Percentiles rank a stretch among this genome's conserved stretches.
Conservation (phyloP, 2,113 vertebrate genomes). For the Syrmaticus mikado region DNA sequence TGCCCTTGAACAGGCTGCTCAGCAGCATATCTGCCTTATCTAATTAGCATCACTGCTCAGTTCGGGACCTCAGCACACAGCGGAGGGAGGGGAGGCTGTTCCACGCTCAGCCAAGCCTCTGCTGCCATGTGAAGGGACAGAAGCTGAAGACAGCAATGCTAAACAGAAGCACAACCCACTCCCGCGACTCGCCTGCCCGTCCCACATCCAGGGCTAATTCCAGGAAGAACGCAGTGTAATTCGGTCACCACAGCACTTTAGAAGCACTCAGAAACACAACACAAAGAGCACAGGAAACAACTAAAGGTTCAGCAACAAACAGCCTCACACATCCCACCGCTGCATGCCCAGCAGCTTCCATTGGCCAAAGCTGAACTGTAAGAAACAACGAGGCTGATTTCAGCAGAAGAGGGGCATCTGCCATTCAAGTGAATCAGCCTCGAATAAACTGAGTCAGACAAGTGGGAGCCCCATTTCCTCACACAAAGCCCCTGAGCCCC, state of each 20-base stretch:
- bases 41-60: not conserved
- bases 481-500: not conserved
- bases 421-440: not conserved
- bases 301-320: not conserved
- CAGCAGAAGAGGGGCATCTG: not conserved
- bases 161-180: not conserved
- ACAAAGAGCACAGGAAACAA: not conserved
- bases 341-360: not conserved
- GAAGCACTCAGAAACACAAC: not conserved
- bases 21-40: not conserved
- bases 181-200: not conserved
- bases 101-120: not conserved
- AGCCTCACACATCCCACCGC: not conserved
- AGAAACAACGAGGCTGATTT: fast-evolving
- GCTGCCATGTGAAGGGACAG: not conserved
- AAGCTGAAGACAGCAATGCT: not conserved
- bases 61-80: not conserved
- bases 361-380: not conserved
- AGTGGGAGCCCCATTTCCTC: not conserved
- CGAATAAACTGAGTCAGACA: fast-evolving
- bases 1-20: conserved; percentile 15
- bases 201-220: not conserved
- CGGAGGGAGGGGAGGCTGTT: not conserved
- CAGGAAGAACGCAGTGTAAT: not conserved
- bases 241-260: not conserved